A percentile compares a stretch with the other conserved stretches of the same genome.
These are phyloP conservation scores for Arnoldichthys spilopterus DNA, from an alignment of 2,797 vertebrate genomes.

Conservation along the genomic window DNA sequence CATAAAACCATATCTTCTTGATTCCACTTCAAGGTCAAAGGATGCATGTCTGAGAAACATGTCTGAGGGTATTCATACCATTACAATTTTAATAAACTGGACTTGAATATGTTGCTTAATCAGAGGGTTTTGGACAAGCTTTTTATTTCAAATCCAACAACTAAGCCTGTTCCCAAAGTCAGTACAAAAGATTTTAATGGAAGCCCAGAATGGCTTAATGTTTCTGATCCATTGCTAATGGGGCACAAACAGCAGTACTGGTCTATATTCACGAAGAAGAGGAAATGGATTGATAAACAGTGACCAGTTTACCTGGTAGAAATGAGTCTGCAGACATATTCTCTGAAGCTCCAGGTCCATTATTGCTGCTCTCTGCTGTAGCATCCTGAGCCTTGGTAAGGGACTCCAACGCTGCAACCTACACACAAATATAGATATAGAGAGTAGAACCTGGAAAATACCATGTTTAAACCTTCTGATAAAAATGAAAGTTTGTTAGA, in stretches of 20 bases:
- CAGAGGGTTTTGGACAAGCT: background rate
- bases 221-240: background rate
- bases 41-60: no score
- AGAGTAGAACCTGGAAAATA: background rate
- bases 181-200: background rate
- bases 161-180: background rate
- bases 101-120: no score
- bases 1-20: no score
- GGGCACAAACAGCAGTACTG: background rate
- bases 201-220: background rate
- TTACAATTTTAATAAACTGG: no score
- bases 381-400: conserved; percentile 39
- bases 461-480: no score
- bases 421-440: conserved; percentile 54
- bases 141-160: background rate
- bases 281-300: background rate
- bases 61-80: no score
- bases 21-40: no score
- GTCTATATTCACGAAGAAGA: background rate
- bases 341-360: conserved; percentile 58
- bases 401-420: conserved; percentile 80
- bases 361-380: conserved; percentile 60
- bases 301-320: conserved; percentile 63
- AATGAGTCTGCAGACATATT: conserved; percentile 74
- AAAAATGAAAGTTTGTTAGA: background rate